These are phyloP conservation scores for Nannobrachium achirus DNA, from an alignment of 2,113 vertebrate species.

Conservation along the genomic window DNA sequence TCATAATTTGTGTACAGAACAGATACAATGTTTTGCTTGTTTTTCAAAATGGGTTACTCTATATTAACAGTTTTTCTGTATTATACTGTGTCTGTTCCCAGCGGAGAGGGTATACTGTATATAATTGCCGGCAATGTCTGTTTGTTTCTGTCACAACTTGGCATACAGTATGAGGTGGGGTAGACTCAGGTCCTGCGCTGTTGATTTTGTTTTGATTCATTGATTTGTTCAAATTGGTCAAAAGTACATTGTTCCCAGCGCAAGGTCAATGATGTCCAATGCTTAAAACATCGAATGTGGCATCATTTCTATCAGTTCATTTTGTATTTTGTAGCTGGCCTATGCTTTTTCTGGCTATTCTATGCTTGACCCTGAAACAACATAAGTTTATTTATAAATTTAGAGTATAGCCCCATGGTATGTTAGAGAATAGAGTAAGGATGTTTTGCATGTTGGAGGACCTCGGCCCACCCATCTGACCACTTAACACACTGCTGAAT, in stretches of 20 bases:
- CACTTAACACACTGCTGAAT: no score
- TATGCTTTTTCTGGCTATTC: conserved; percentile 20
- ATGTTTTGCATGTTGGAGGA: conserved; percentile 28
- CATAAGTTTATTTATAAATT: conserved; percentile 34
- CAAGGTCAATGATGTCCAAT: no score
- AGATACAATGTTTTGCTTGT: conserved; percentile 57
- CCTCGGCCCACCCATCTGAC: neutral
- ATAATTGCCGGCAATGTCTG: no score
- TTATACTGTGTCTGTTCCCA: neutral
- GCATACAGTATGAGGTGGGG: no score
- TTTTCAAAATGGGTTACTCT: conserved; percentile 47
- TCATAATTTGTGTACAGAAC: conserved; percentile 79
- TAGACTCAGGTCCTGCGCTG: no score
- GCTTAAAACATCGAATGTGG: no score
- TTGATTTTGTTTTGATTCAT: no score
- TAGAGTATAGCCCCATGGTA: conserved; percentile 4
- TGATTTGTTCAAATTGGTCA: no score
- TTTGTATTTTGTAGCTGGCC: conserved; percentile 28
- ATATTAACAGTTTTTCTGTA: conserved; percentile 37
- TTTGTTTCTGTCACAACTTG: no score
- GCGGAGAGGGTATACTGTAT: no score
- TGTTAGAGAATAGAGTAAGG: neutral
- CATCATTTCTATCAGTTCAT: conserved; percentile 2
- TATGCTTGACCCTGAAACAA: conserved; percentile 34
- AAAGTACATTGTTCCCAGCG: no score